These are phyloP conservation scores for Zeugodacus cucurbitae DNA, from an alignment of 1,140 invertebrate species.

Conservation along the genomic window DNA sequence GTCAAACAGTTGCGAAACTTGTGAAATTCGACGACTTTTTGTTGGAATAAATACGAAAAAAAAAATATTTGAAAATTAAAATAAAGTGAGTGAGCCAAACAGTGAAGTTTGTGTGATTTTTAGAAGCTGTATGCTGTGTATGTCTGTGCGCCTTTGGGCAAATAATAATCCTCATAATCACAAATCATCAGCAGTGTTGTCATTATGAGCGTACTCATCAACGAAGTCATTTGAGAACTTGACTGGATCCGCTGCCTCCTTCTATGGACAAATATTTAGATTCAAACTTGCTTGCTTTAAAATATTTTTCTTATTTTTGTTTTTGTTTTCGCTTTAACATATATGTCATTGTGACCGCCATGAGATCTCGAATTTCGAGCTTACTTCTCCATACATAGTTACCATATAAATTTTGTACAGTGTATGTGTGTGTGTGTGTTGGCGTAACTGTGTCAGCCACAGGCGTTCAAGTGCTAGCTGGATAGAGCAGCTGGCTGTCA, in stretches of 20 bases:
- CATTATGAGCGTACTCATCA: background rate
- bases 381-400: background rate
- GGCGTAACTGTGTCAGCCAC: constrained; percentile 33
- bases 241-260: background rate
- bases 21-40: constrained; percentile 26
- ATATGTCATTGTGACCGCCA: background rate
- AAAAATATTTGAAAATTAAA: background rate
- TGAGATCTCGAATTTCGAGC: constrained; percentile 15
- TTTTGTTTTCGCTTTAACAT: background rate
- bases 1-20: background rate
- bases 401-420: background rate
- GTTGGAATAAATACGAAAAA: background rate
- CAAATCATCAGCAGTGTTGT: background rate
- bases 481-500: background rate
- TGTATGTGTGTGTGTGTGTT: background rate
- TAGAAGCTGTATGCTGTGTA: background rate
- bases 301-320: background rate
- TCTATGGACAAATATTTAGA: constrained; percentile 34
- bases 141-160: background rate
- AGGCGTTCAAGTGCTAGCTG: constrained; percentile 14
- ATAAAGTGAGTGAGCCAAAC: background rate
- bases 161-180: constrained; percentile 16
- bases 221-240: constrained; percentile 7
- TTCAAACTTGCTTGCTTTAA: background rate
- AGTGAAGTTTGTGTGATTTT: background rate